Percentiles rank a stretch among this genome's conserved stretches.
Evolutionary conservation across 2,797 vertebrate species (phyloP).

Genomic region (Spondyliosoma cantharus): DNA sequence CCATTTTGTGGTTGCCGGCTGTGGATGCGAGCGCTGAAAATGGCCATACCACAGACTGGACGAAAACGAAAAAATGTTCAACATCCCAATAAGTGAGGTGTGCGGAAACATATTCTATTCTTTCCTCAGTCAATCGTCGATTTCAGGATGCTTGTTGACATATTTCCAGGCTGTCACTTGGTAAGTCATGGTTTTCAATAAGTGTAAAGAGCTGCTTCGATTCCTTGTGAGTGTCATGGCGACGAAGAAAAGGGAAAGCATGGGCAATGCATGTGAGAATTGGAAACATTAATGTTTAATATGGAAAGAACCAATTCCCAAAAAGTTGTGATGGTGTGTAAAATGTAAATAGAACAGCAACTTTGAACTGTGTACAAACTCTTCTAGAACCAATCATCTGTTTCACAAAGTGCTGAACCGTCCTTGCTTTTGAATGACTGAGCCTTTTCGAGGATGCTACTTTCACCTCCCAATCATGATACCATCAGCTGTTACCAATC

Average conservation of each 20-base stretch:
- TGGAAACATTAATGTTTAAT: background rate
- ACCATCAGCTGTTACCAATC: no score
- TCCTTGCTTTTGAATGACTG: no score
- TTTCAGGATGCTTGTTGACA: conserved; percentile 31
- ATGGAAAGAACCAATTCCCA: no score
- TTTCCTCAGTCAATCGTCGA: conserved; percentile 25
- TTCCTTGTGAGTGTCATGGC: conserved; percentile 54
- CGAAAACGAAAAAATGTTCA: conserved; percentile 5
- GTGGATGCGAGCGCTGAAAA: conserved; percentile 20
- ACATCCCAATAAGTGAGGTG: conserved; percentile 13
- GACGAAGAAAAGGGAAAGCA: conserved; percentile 50
- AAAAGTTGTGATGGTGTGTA: no score
- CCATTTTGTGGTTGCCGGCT: conserved; percentile 31
- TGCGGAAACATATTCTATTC: conserved; percentile 8
- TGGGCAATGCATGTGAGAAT: conserved; percentile 16
- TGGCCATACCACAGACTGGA: background rate
- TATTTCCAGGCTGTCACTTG: conserved; percentile 54
- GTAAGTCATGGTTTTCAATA: conserved; percentile 59
- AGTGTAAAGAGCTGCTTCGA: conserved; percentile 10
- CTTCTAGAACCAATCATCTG: no score
- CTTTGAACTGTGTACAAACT: no score
- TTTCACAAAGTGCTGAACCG: no score
- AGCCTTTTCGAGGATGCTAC: no score
- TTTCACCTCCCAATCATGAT: no score
- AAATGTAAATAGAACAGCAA: no score